Evolutionary conservation across 2,888 invertebrate genomes (phyloP), one percentile per base, ranked within the genome.

Genomic region (Beris chalybata): DNA sequence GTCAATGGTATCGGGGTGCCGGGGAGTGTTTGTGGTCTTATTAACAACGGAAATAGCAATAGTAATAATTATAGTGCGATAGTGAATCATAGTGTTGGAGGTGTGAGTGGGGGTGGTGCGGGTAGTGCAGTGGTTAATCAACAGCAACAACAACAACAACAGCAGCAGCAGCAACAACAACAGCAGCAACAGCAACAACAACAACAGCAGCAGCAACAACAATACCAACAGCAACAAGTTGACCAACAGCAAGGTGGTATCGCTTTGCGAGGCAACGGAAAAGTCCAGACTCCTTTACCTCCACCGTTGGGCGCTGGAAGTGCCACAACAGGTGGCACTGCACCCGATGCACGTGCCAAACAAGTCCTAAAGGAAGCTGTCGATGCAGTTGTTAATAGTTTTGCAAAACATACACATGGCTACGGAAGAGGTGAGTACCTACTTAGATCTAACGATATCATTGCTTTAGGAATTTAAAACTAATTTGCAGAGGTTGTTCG

Each of bases 361-460:
- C 84, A 84, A 77, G 83, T 84, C 61, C 81, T 89, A 61, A 86
- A 86, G 74, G 88, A 88, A 76, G 88, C 88, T n/a, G 88, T 89
- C 22, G 88, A 89, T 77, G 87, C 88, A 13, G 88, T 89, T 56
- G 88, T 89, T 71, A 87, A 88, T 78, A 88, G 88, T 78, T 89
- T 89, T 79, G 88, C 88, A 38, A 89, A 88, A 75, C 88, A 89
- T 74, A 87, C 87, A 45, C 87, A 88, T 77, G 87, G 87, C 69
- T 87, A 87, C 76, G 88, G 88, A 69, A 80, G 88, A 84, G 88
- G 88, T 88, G 77, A 82, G 79, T 75, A 22, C 22, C 22, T 22
- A 22, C 22, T 22, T 22, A 22, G 22, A 22, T 22, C 22, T 22
- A 22, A 22, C 22, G 22, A 22, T 22, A 22, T 22, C 22, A 22